Base-by-base conservation (phyloP, 2,113 vertebrate genomes). In the Rhea americana region DNA sequence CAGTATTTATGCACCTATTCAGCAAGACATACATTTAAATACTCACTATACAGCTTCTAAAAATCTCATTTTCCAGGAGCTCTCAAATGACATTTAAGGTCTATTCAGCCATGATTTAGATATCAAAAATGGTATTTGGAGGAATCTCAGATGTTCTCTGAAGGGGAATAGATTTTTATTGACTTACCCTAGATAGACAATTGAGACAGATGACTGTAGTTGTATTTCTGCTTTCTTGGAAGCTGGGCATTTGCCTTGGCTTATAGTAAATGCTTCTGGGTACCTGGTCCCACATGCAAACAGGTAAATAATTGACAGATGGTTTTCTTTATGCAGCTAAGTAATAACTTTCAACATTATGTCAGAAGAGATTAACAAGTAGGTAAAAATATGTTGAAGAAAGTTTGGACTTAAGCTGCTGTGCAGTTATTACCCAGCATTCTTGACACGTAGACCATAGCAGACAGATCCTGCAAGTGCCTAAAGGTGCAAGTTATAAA, bases 271-370 rank as follows among this genome's bases (percentile, higher is more conserved):
- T 68, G 63, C 72, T 92, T 80, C 82, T 91, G 82, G 53, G 32
- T 95, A 94, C 87, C 90, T 88, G 65, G 76, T 92, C 82, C 92
- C 79, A 85, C 85, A 71, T 77, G 82, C 79, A 82, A 95, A 81
- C 86, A 95, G 90, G 89, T 95, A 91, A 95, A 94, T 93, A 95
- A 90, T 74, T 95, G 92, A 94, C 94, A 95, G 93, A 94, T 96
- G 89, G 90, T 90, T 94, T 95, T 89, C 93, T 91, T 95, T 85
- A 92, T 89, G 89, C 71, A 83, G 75, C 89, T 91, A 85, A 95
- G 94, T 96, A 95, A 95, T 85, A 95, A 93, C 94, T 97, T 97
- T 94, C 94, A 96, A 65, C 92, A 51, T 95, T 63, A 59, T 81
- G 81, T 95, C 93, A 95, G 56, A 78, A 85, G 61, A 95, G 81